These are phyloP conservation scores for Lamprologus tigripictilis DNA, from an alignment of 2,113 vertebrate species.

Conservation along the genomic window DNA sequence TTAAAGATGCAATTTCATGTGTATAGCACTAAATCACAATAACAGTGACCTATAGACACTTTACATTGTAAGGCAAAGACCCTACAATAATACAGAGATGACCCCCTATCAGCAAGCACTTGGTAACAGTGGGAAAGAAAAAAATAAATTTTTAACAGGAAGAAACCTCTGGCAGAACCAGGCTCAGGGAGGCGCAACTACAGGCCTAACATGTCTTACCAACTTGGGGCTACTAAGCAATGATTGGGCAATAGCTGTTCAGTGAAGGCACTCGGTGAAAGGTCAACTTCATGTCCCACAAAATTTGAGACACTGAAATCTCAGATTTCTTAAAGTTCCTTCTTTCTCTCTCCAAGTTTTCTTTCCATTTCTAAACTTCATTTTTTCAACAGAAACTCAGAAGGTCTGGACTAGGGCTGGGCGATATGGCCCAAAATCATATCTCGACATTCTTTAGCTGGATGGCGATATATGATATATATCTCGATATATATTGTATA, in stretches of 20 bases:
- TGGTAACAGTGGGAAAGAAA: background rate
- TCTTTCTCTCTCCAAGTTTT: background rate
- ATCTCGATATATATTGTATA: too few species aligned
- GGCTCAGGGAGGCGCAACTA: background rate
- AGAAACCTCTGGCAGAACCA: background rate
- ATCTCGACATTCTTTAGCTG: accelerated
- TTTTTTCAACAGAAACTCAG: conserved; percentile 28
- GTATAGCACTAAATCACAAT: background rate
- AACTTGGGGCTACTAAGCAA: background rate
- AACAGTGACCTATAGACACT: background rate
- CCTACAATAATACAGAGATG: background rate
- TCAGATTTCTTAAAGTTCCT: background rate
- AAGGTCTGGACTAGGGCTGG: conserved; percentile 20
- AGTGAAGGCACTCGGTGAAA: background rate
- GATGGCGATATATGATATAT: too few species aligned
- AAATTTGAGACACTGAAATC: background rate
- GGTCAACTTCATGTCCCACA: background rate
- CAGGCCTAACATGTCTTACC: background rate
- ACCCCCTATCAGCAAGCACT: background rate
- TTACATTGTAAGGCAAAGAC: background rate
- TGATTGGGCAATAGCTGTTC: background rate
- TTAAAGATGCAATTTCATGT: background rate
- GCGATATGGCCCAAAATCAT: background rate
- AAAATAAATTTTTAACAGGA: background rate
- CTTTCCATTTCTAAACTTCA: background rate